Evolutionary conservation across 1,140 invertebrate genomes (phyloP).

Genomic region (Lordiphosa collinella): DNA sequence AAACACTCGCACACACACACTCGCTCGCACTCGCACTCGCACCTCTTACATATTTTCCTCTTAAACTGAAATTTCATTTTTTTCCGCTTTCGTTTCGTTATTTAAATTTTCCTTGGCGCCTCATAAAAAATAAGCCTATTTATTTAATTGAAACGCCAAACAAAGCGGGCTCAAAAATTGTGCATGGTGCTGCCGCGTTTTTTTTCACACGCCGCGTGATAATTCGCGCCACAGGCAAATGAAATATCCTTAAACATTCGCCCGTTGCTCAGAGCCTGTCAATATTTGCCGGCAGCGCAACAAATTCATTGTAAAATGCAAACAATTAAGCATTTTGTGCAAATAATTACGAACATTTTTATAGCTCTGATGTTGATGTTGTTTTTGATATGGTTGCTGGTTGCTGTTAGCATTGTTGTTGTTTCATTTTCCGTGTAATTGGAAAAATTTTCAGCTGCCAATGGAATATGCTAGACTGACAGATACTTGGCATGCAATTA

Average conservation of each 20-base stretch:
- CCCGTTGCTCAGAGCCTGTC: slow-evolving; percentile 35
- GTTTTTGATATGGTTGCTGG: slow-evolving; percentile 28
- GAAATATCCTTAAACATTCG: slow-evolving; percentile 14
- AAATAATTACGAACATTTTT: slow-evolving; percentile 65
- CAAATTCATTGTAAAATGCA: slow-evolving; percentile 67
- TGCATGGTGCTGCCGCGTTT: neutral
- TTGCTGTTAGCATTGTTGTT: slow-evolving; percentile 23
- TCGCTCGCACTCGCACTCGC: neutral
- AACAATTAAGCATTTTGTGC: slow-evolving; percentile 72
- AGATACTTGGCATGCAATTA: neutral
- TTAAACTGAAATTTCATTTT: slow-evolving; percentile 45
- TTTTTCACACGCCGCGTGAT: slow-evolving; percentile 51
- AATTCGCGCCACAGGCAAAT: slow-evolving; percentile 38
- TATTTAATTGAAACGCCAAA: slow-evolving; percentile 70
- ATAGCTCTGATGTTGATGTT: slow-evolving; percentile 33
- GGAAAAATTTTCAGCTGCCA: slow-evolving; percentile 20
- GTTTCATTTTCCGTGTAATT: slow-evolving; percentile 65
- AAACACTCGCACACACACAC: neutral
- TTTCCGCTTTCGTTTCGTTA: slow-evolving; percentile 33
- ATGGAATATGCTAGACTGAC: too few species aligned
- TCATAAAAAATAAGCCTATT: slow-evolving; percentile 71
- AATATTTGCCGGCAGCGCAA: slow-evolving; percentile 56
- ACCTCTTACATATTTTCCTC: slow-evolving; percentile 9
- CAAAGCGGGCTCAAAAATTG: slow-evolving; percentile 17
- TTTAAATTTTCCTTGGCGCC: slow-evolving; percentile 62